These are phyloP conservation scores for Rhinatrema bivittatum DNA, from an alignment of 2,797 vertebrate genomes.

Conservation along the genomic window DNA sequence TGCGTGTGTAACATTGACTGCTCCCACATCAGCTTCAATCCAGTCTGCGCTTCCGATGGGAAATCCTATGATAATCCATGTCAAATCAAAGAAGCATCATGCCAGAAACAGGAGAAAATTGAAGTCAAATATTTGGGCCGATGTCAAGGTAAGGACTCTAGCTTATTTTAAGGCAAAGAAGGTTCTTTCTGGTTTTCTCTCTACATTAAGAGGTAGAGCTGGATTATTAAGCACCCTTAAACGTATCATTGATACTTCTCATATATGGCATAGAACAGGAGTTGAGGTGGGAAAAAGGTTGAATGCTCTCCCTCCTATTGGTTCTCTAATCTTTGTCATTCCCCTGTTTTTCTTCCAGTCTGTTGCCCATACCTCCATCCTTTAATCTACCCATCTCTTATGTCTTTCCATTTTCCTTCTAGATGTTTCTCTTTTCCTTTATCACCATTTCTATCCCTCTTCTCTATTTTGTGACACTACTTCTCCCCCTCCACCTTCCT, in stretches of 20 bases:
- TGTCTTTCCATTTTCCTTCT: too few relatives aligned
- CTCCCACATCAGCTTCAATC: slow-evolving; percentile 97
- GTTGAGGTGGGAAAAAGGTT: too few relatives aligned
- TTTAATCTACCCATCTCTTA: too few relatives aligned
- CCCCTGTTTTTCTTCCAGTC: too few relatives aligned
- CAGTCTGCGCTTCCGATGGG: slow-evolving; percentile 95
- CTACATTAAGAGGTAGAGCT: slow-evolving; percentile 1
- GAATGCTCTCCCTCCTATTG: too few relatives aligned
- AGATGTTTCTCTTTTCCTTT: too few relatives aligned
- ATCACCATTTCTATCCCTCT: too few relatives aligned
- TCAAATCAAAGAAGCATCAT: slow-evolving; percentile 98
- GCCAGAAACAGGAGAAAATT: slow-evolving; percentile 98
- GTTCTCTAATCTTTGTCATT: too few relatives aligned
- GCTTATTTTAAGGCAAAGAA: slow-evolving; percentile 54
- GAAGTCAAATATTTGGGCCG: slow-evolving; percentile 97
- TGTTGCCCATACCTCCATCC: too few relatives aligned
- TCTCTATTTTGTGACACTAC: too few relatives aligned
- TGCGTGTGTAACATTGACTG: slow-evolving; percentile 99
- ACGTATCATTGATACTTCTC: slow-evolving; percentile 20
- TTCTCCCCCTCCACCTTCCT: too few relatives aligned
- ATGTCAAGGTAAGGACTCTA: slow-evolving; percentile 85
- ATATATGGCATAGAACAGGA: neutral
- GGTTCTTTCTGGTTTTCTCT: slow-evolving; percentile 36
- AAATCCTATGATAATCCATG: slow-evolving; percentile 98
- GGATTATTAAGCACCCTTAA: slow-evolving; percentile 17